Evolutionary conservation across 2,888 invertebrate genomes (phyloP), one percentile per base, ranked within the genome.

Genomic region (Tiphia femorata): DNA sequence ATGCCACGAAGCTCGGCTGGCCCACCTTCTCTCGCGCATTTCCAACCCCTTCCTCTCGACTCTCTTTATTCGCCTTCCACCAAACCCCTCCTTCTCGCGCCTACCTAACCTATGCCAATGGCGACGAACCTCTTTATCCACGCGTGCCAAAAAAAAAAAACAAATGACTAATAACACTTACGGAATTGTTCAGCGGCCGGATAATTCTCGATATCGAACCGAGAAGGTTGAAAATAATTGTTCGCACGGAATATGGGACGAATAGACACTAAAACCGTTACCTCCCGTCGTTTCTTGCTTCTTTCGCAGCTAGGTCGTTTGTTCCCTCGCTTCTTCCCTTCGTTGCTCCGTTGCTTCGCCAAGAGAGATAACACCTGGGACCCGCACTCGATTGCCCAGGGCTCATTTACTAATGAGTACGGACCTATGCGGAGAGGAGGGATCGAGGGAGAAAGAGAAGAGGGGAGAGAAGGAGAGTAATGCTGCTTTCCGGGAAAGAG

Each of bases 401-500:
- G 75, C 76, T 78, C 79, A 79, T 80, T 79, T 77, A 73, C 79
- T 79, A 80, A 80, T 79, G 80, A 80, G 77, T 73, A 72, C 70
- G 70, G 62, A 58, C 67, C 70, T 70, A 70, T 64, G 74, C 17
- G 21, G 2, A 14, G 33, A 41, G 25, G 46, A 19, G 38, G 19
- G 19, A 19, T 19, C 38, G 7, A 17, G 20, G 38, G 40, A 53
- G 48, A 46, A 10, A 21, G 30, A 38, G 64, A 67, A 19, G 14
- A 38, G n/a, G 14, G 17, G 20, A 38, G 14, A 33, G 12, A 33
- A 12, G n/a, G 20, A 19, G 38, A 38, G 19, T 19, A 19, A 20
- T 10, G 3, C 19, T 1, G 38, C 20, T 6, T 25, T 25, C 5
- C 8, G 6, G 33, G 33, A 33, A 14, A 33, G 33, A n/a, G 12